Conservation (phyloP, 2,113 vertebrate species). For the Pelodiscus sinensis region DNA sequence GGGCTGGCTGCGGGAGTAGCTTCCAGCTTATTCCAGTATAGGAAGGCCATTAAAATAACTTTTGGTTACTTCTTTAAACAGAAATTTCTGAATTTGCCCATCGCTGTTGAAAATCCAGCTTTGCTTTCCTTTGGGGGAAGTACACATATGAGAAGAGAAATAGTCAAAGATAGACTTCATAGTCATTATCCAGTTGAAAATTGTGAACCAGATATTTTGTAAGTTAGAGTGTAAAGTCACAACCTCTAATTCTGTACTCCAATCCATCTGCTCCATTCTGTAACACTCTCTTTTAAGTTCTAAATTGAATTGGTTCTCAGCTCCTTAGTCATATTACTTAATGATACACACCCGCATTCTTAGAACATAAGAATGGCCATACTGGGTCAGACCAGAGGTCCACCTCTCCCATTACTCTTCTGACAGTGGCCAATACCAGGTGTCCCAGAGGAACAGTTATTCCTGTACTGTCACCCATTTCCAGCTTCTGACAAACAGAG, state of each 20-base stretch:
- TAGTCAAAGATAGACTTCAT: background rate
- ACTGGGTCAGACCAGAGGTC: too few species aligned
- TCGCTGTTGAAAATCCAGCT: background rate
- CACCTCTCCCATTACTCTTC: too few species aligned
- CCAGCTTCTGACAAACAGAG: too few species aligned
- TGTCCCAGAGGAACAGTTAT: too few species aligned
- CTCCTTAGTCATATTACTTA: background rate
- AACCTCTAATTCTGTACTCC: background rate
- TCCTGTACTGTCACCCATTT: too few species aligned
- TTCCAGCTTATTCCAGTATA: background rate
- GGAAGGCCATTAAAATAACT: background rate
- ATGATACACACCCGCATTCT: background rate
- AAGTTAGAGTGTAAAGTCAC: background rate
- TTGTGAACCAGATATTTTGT: background rate
- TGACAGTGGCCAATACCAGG: too few species aligned
- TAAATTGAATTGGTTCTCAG: background rate
- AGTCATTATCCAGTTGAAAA: accelerated
- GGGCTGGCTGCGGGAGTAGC: accelerated
- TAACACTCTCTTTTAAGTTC: background rate
- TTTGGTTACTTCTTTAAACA: background rate
- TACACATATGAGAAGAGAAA: background rate
- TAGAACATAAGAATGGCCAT: too few species aligned
- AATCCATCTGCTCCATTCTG: background rate
- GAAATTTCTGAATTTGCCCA: background rate
- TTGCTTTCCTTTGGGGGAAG: background rate